Percentiles rank a stretch among this genome's conserved stretches.
Evolutionary conservation across 2,888 invertebrate genomes (phyloP).

Genomic region (Eupithecia insigniata): DNA sequence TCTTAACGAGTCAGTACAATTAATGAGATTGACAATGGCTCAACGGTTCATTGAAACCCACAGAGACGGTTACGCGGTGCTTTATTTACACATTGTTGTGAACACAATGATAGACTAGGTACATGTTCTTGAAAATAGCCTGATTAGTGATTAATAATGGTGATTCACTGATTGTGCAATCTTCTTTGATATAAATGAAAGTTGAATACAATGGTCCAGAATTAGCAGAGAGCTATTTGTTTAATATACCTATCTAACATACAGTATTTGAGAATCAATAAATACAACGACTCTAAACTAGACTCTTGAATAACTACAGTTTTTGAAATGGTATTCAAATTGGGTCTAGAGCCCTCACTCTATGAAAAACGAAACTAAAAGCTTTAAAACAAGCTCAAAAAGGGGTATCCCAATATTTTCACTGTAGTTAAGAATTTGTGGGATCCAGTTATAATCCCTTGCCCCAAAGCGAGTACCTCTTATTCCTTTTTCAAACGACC

Average conservation of each 20-base stretch:
- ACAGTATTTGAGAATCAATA: neutral
- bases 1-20: slow-evolving; percentile 29
- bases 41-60: slow-evolving; percentile 43
- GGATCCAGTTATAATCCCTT: slow-evolving; percentile 25
- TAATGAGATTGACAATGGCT: slow-evolving; percentile 45
- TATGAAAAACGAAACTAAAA: neutral
- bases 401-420: neutral
- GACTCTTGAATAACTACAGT: neutral
- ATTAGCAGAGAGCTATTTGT: neutral
- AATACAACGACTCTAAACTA: neutral
- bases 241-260: neutral
- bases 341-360: neutral
- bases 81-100: slow-evolving; percentile 41
- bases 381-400: neutral
- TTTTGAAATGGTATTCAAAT: neutral
- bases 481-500: slow-evolving; percentile 31
- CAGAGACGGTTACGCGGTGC: slow-evolving; percentile 48
- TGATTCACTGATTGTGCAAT: slow-evolving; percentile 32
- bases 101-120: slow-evolving; percentile 35
- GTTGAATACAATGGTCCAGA: neutral
- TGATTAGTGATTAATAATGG: slow-evolving; percentile 43
- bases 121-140: slow-evolving; percentile 34
- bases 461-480: slow-evolving; percentile 12
- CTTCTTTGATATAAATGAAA: slow-evolving; percentile 6
- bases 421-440: neutral